Conservation (phyloP, 2,113 vertebrate species). For the Xiphophorus hellerii region DNA sequence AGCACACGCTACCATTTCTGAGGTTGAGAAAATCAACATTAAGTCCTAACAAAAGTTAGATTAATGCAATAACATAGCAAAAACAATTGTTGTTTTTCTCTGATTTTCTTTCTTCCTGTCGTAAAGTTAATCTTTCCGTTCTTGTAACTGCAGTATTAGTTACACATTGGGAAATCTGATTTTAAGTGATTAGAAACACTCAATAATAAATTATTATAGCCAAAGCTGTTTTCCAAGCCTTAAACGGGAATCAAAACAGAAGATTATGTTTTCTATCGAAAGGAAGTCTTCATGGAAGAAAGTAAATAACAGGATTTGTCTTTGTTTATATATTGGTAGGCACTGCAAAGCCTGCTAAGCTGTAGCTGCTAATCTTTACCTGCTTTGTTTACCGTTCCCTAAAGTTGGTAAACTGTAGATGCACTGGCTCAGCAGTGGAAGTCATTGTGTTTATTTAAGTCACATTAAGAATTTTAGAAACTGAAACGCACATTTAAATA, state of each 20-base stretch:
- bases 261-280: neutral
- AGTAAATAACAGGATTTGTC: neutral
- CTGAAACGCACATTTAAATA: too few species aligned
- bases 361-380: neutral
- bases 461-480: neutral
- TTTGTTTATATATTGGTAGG: neutral
- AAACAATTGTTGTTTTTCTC: too few species aligned
- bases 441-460: neutral
- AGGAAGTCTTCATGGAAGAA: neutral
- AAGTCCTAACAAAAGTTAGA: too few species aligned
- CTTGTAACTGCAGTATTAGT: neutral
- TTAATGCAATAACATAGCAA: too few species aligned
- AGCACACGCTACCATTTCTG: too few species aligned
- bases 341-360: neutral
- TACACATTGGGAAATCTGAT: too few species aligned
- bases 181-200: too few species aligned
- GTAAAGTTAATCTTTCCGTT: neutral
- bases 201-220: too few species aligned
- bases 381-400: neutral
- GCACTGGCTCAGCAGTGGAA: neutral
- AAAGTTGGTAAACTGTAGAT: neutral
- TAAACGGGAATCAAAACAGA: neutral
- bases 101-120: neutral
- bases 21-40: too few species aligned
- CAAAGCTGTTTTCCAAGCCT: neutral